Base-by-base conservation (phyloP, 2,113 vertebrate species). In the Tenrec ecaudatus region DNA sequence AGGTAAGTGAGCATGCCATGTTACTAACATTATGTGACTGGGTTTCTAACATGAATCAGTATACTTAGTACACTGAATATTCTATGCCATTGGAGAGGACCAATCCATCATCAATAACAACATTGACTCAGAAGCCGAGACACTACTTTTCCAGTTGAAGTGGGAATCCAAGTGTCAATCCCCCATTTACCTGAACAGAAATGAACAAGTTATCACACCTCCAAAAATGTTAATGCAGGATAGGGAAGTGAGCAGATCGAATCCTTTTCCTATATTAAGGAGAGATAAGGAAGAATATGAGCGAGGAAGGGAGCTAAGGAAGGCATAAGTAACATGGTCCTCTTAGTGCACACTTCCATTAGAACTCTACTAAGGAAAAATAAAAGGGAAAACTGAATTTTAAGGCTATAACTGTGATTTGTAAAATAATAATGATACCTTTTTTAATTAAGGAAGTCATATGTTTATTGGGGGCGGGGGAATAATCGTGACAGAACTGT, bases 371-470 rank as follows among this genome's bases (percentile, higher is more conserved):
- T 12, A 40, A 2, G 86, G 20, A 53, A 92, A 93, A 47, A 47
- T 40, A n/a, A 77, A 40, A 81, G 82, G 19, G 14, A 17, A 89
- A 78, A 47, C 9, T 17, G 22, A 79, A 64, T 94, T 58, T 84
- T 68, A 92, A 23, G 64, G 38, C 77, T 57, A 27, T 58, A 89
- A 89, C 8, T n/a, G 25, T 82, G 27, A 73, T 75, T 84, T 81
- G 15, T 81, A 84, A 89, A 93, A 75, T n/a, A 75, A 47, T 43
- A 40, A 6, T 40, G 86, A 79, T 23, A 31, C 4, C 2, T 78
- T 78, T 60, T 93, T 31, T 89, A 86, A 75, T 79, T 81, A 83
- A 86, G 82, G 92, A 31, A 47, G 4, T 66, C 82, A 66, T 87
- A 20, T 6, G 71, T 84, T 69, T 95, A 87, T 43, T 68, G 27